Evolutionary conservation across 2,888 invertebrate species (phyloP).

Genomic region (Liodrosophila aerea): DNA sequence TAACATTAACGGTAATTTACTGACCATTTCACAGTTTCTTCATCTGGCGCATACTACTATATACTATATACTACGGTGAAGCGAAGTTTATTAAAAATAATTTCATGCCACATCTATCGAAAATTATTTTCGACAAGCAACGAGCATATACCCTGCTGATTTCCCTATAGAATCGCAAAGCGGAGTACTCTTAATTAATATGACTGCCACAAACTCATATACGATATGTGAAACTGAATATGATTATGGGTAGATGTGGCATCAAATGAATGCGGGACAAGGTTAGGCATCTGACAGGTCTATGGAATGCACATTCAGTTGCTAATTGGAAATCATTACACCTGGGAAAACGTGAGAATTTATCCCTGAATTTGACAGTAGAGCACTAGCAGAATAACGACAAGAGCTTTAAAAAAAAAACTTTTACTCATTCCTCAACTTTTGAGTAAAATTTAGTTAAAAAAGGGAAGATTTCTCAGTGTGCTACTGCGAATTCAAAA

Average conservation of each 20-base stretch:
- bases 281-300: conserved; percentile 21
- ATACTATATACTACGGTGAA: conserved; percentile 24
- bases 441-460: too few species aligned
- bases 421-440: too few species aligned
- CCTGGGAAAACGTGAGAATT: conserved; percentile 12
- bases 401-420: too few species aligned
- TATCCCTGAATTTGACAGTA: conserved; percentile 3
- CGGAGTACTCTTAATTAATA: conserved; percentile 36
- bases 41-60: conserved; percentile 28
- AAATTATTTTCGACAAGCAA: conserved; percentile 24
- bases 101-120: conserved; percentile 21
- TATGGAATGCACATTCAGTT: conserved; percentile 33
- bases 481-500: too few species aligned
- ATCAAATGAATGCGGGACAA: conserved; percentile 3
- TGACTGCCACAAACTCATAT: conserved; percentile 26
- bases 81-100: conserved; percentile 22
- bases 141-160: conserved; percentile 39
- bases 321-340: conserved; percentile 50
- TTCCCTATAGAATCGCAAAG: conserved; percentile 41
- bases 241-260: conserved; percentile 39
- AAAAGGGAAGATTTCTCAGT: too few species aligned
- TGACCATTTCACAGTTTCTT: conserved; percentile 22
- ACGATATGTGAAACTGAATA: conserved; percentile 35
- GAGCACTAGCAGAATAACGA: too few species aligned
- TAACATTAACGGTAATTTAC: conserved; percentile 70